phyloP scores from a whole-genome alignment of 1,140 invertebrate genomes.

The Oedothorax gibbosus region DNA sequence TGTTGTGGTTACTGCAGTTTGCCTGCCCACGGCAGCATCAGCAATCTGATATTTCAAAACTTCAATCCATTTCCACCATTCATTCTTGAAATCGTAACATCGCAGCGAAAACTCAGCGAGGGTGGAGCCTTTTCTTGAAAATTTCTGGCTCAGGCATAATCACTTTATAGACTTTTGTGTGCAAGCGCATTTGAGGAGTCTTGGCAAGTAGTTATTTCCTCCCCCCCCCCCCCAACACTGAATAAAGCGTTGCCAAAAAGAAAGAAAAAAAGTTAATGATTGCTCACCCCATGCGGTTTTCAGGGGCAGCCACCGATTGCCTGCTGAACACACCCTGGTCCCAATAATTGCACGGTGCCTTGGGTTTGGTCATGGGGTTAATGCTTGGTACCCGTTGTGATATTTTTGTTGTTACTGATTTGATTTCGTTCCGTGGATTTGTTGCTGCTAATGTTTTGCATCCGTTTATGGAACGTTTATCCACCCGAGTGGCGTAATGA shows the following conservation, averaged over 20 bases:
- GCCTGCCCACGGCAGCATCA: too few relatives aligned
- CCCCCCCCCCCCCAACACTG: too few relatives aligned
- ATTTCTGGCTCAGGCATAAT: background rate
- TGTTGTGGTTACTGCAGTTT: too few relatives aligned
- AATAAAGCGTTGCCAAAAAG: background rate
- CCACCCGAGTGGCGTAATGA: too few relatives aligned
- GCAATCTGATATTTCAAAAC: background rate
- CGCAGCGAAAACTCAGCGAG: background rate
- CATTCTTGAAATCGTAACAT: background rate
- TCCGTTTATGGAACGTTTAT: too few relatives aligned
- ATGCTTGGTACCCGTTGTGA: conserved; percentile 2
- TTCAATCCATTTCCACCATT: background rate
- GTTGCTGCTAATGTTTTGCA: too few relatives aligned
- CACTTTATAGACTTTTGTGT: background rate
- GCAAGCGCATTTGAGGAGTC: background rate
- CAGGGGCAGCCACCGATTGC: conserved; percentile 26
- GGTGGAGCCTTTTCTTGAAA: conserved; percentile 8
- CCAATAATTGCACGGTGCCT: conserved; percentile 23
- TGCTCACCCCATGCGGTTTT: conserved; percentile 33
- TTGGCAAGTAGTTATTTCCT: conserved; percentile 6
- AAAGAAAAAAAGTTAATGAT: background rate
- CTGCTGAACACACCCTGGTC: background rate
- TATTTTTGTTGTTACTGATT: background rate
- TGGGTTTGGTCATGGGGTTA: background rate
- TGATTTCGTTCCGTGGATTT: too few relatives aligned